phyloP scores from a whole-genome alignment of 2,113 vertebrate species.

The Alethe castanea region DNA sequence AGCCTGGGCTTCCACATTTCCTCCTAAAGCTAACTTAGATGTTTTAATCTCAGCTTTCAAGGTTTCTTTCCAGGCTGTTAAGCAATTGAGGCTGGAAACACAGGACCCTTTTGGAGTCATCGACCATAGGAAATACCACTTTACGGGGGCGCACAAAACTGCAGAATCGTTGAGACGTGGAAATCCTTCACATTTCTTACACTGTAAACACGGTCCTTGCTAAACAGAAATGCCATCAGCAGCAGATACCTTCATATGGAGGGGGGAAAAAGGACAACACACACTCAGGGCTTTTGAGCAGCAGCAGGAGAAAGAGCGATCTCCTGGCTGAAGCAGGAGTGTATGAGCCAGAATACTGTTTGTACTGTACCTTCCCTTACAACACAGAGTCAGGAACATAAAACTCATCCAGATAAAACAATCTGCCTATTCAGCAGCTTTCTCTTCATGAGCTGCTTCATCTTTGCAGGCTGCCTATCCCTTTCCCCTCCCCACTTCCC shows the following conservation, averaged over 20 bases:
- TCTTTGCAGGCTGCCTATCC: conserved; percentile 22
- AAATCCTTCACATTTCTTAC: background rate
- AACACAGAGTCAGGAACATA: conserved; percentile 9
- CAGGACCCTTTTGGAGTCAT: conserved; percentile 47
- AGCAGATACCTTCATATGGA: background rate
- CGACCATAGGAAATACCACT: background rate
- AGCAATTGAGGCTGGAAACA: background rate
- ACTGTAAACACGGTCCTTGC: background rate
- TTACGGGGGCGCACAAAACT: background rate
- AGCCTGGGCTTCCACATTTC: background rate
- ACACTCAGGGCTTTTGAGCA: background rate
- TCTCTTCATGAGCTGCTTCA: conserved; percentile 43
- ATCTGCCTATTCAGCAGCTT: conserved; percentile 59
- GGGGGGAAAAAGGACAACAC: background rate
- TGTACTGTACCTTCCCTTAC: conserved; percentile 23
- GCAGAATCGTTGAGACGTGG: background rate
- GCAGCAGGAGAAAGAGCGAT: background rate
- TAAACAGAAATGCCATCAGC: background rate
- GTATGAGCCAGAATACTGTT: background rate
- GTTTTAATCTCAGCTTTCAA: conserved; percentile 23
- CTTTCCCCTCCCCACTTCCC: background rate
- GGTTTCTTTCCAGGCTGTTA: conserved; percentile 19
- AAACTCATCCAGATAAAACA: conserved; percentile 54
- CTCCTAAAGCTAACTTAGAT: conserved; percentile 4
- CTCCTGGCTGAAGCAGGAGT: background rate